Percentiles rank a stretch among this genome's conserved stretches.
These are phyloP conservation scores for Hydrophis major DNA, from an alignment of 2,797 vertebrate species.

Conservation along the genomic window DNA sequence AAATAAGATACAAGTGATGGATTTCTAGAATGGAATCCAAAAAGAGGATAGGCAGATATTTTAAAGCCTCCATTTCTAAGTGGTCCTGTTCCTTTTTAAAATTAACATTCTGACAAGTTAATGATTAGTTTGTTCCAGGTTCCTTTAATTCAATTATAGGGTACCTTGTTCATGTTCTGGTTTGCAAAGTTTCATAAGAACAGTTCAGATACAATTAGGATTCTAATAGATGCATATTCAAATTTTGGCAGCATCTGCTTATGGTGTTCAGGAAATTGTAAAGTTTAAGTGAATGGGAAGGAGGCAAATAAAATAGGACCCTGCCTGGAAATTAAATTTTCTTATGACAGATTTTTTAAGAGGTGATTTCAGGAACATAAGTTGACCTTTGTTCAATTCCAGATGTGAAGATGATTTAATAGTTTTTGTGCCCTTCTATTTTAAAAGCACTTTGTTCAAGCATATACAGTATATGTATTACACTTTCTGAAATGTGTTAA, in stretches of 20 bases:
- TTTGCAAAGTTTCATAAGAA: constrained; percentile 63
- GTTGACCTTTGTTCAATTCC: constrained; percentile 42
- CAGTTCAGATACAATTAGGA: constrained; percentile 70
- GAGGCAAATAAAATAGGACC: constrained; percentile 16
- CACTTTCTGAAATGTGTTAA: background rate
- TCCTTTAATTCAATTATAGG: constrained; percentile 70
- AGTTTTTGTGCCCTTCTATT: constrained; percentile 20
- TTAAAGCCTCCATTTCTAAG: constrained; percentile 44
- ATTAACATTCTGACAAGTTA: constrained; percentile 63
- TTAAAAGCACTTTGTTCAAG: background rate
- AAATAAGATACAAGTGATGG: background rate
- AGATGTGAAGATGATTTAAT: background rate
- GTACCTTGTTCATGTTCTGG: constrained; percentile 66
- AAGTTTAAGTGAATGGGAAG: constrained; percentile 45
- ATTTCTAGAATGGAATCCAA: background rate
- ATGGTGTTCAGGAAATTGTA: constrained; percentile 45
- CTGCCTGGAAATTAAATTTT: constrained; percentile 48
- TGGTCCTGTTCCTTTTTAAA: constrained; percentile 42
- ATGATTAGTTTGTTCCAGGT: constrained; percentile 63
- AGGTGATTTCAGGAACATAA: constrained; percentile 27
- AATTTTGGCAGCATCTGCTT: constrained; percentile 56
- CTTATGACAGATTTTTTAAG: constrained; percentile 29
- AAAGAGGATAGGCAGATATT: constrained; percentile 18
- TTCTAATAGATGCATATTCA: constrained; percentile 63
- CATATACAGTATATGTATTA: background rate